Base-by-base conservation (phyloP, 2,888 invertebrate species). In the Timema podura region DNA sequence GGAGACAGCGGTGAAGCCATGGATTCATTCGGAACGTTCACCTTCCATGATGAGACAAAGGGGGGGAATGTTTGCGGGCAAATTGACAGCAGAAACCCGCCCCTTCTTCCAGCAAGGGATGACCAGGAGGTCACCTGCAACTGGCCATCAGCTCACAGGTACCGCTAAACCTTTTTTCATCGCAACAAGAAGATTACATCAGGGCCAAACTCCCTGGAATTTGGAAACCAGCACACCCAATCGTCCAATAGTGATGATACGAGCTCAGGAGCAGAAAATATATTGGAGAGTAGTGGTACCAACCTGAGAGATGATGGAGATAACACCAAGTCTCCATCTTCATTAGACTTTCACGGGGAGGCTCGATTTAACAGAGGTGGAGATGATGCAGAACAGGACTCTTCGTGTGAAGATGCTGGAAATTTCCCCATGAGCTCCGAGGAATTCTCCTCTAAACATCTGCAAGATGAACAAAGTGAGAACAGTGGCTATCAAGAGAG, bases 111-210 rank as follows among this genome's bases (percentile, higher is more conserved):
- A 71, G 44, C 49, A 48, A 51, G 51, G 51, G 10, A 10, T 65
- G 67, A 67, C 44, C 44, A 49, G 44, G 67, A 67, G 51, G 51
- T 49, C n/a, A 45, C 11, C 61, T 51, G 16, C 44, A 30, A 49
- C 49, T 49, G 51, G 51, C 9, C 44, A 13, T 48, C 66, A 70
- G 57, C 66, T 65, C 15, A 68, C 70, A 49, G 70, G 65, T 7
- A 16, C 67, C 51, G 64, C 72, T 15, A 71, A 73, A 47, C 71
- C 71, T 57, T 73, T 71, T 71, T 44, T 47, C 71, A 67, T 47
- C 70, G 51, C 13, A 67, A 69, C 5, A n/a, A 49, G 49, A 48
- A 61, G 7, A 15, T 47, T 16, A 64, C 16, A 47, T 10, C 48
- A 48, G 67, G 67, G n/a, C n/a, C 49, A 9, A 45, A 45, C 30